Percentiles rank a stretch among this genome's conserved stretches.
Evolutionary conservation across 1,140 invertebrate species (phyloP).

Genomic region (Pseudomyrmex pallidus): DNA sequence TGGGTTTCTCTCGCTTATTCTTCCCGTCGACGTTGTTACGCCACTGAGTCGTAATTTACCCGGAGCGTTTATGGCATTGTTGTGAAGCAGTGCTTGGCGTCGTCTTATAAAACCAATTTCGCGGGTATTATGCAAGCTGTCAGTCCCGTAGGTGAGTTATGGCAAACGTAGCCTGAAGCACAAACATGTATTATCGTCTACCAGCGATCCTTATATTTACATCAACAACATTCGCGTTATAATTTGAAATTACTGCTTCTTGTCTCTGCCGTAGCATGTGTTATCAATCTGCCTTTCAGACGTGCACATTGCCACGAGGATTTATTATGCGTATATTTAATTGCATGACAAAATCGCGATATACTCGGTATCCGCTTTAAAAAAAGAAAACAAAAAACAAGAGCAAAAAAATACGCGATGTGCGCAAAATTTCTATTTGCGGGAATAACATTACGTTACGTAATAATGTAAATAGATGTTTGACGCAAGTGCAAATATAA

Average conservation of each 20-base stretch:
- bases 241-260: constrained; percentile 72
- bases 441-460: no score
- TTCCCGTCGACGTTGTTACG: constrained; percentile 72
- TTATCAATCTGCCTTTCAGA: constrained; percentile 40
- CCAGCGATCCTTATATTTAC: constrained; percentile 70
- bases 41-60: constrained; percentile 82
- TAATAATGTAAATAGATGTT: neutral
- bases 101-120: constrained; percentile 85
- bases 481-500: neutral
- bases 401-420: no score
- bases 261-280: constrained; percentile 35
- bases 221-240: constrained; percentile 70
- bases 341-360: constrained; percentile 20
- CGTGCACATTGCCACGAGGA: constrained; percentile 17
- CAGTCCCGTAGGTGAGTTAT: constrained; percentile 83
- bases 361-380: neutral
- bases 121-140: constrained; percentile 85
- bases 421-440: no score
- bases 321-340: constrained; percentile 15
- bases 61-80: constrained; percentile 84
- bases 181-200: constrained; percentile 78
- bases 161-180: constrained; percentile 79
- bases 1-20: constrained; percentile 47
- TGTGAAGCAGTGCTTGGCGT: constrained; percentile 82
- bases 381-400: neutral